A percentile compares a stretch with the other conserved stretches of the same genome.
phyloP scores from a whole-genome alignment of 2,888 invertebrate genomes.

The Heliconius ismenius region DNA sequence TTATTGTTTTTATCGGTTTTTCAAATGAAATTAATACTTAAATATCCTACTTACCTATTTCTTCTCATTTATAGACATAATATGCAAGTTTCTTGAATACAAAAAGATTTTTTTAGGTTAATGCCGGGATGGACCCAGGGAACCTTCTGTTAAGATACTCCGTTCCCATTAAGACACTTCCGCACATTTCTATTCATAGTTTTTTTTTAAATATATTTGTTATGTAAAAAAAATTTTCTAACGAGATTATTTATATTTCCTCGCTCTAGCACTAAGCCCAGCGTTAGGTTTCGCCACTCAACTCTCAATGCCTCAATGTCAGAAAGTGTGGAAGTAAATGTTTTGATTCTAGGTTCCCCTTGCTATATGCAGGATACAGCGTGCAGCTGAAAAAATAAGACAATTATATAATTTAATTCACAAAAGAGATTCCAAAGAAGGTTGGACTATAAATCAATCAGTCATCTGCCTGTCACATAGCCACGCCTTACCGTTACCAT shows the following conservation, averaged over 20 bases:
- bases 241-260: background rate
- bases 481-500: slow-evolving; percentile 17
- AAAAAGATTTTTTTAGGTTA: background rate
- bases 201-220: too few species aligned
- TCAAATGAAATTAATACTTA: background rate
- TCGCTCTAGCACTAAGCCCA: too few species aligned
- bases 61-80: too few species aligned
- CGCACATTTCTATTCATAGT: too few species aligned
- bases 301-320: too few species aligned
- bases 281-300: too few species aligned
- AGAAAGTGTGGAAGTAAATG: background rate
- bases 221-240: too few species aligned
- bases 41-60: background rate
- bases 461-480: background rate
- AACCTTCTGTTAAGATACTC: too few species aligned
- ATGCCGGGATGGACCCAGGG: too few species aligned
- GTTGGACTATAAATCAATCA: background rate
- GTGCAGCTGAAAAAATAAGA: background rate
- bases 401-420: background rate
- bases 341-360: background rate
- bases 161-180: too few species aligned
- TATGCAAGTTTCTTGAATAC: too few species aligned
- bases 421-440: background rate
- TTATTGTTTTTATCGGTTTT: background rate
- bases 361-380: background rate